Conservation (phyloP, 2,113 vertebrate species). For the Acanthochromis polyacanthus region DNA sequence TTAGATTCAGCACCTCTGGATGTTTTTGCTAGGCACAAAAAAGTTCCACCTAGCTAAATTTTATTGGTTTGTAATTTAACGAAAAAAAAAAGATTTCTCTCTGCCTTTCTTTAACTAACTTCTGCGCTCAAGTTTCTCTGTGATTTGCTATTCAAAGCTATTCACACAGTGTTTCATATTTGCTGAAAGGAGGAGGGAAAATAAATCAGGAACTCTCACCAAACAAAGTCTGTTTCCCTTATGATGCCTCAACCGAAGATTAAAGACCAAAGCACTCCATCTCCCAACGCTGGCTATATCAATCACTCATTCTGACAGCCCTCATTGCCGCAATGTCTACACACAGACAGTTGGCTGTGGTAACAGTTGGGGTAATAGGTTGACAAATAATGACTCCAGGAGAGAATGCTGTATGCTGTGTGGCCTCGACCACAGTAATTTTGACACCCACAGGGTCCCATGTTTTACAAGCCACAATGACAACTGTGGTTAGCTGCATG, state of each 20-base stretch:
- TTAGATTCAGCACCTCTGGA: constrained; percentile 12
- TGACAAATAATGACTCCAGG: constrained; percentile 66
- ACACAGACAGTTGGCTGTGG: constrained; percentile 65
- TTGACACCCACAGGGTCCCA: constrained; percentile 62
- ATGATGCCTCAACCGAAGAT: constrained; percentile 54
- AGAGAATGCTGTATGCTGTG: constrained; percentile 46
- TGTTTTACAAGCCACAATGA: constrained; percentile 74
- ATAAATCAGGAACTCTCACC: constrained; percentile 52
- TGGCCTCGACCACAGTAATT: constrained; percentile 66
- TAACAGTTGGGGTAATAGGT: constrained; percentile 65
- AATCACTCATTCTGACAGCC: constrained; percentile 64
- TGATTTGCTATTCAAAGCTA: constrained; percentile 30
- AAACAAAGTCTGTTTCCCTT: constrained; percentile 48
- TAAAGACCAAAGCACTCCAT: constrained; percentile 56
- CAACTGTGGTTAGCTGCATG: constrained; percentile 66
- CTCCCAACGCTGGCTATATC: constrained; percentile 48
- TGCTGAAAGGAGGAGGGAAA: constrained; percentile 37
- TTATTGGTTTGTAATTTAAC: constrained; percentile 33
- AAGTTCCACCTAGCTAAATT: neutral
- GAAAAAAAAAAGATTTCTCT: neutral
- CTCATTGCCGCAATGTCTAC: constrained; percentile 49
- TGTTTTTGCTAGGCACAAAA: neutral
- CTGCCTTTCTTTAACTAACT: neutral
- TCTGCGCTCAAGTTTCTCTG: constrained; percentile 14
- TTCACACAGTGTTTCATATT: constrained; percentile 10